These are phyloP conservation scores for Isoperla grammatica DNA, from an alignment of 2,888 invertebrate species.

Conservation along the genomic window DNA sequence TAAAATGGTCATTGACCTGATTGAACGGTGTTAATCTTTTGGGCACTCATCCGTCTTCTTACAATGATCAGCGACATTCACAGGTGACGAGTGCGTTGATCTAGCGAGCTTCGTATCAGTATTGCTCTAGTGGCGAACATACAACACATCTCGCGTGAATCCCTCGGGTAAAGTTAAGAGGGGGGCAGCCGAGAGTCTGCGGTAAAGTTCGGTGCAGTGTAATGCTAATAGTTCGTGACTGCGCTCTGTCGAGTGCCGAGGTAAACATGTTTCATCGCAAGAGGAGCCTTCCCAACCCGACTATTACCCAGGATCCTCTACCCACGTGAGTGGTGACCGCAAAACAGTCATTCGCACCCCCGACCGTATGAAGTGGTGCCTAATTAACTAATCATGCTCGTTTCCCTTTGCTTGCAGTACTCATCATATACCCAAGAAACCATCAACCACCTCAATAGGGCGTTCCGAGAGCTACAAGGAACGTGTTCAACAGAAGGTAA, in stretches of 20 bases:
- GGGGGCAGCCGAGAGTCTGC: too few species aligned
- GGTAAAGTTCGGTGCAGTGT: too few species aligned
- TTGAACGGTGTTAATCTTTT: too few species aligned
- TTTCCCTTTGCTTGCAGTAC: constrained; percentile 31
- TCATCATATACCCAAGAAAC: constrained; percentile 38
- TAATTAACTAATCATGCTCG: not conserved
- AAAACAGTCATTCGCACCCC: not conserved
- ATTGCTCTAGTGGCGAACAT: too few species aligned
- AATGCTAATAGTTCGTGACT: too few species aligned
- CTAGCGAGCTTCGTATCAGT: too few species aligned
- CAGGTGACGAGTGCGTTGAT: too few species aligned
- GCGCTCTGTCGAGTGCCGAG: not conserved
- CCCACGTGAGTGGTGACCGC: not conserved
- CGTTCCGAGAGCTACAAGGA: constrained; percentile 71
- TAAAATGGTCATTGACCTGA: too few species aligned
- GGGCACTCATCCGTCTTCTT: too few species aligned
- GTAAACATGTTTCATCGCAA: constrained; percentile 26
- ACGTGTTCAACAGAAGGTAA: constrained; percentile 51
- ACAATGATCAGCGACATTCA: too few species aligned
- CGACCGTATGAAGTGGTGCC: not conserved
- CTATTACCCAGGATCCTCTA: not conserved
- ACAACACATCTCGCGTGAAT: too few species aligned
- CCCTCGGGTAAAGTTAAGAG: too few species aligned
- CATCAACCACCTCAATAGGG: constrained; percentile 44
- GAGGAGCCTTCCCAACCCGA: constrained; percentile 17